These are phyloP conservation scores for Eugnorisma glareosa DNA, from an alignment of 2,888 invertebrate genomes.

Conservation along the genomic window DNA sequence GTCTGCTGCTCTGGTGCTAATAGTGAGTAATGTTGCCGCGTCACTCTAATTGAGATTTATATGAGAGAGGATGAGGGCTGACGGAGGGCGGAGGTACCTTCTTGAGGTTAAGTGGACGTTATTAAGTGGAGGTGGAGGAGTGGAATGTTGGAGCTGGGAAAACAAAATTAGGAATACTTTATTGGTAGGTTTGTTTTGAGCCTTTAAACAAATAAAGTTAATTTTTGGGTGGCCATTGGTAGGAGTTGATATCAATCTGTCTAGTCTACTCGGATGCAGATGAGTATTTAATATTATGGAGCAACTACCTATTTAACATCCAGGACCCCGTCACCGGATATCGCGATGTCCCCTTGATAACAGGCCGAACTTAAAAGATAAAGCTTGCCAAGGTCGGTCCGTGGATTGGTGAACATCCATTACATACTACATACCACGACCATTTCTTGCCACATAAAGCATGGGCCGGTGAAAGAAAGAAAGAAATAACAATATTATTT, in stretches of 20 bases:
- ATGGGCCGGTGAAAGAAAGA: not conserved
- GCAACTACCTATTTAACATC: not conserved
- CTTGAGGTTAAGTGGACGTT: constrained; percentile 57
- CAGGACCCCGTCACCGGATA: too few species aligned
- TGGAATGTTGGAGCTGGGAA: not conserved
- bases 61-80: constrained; percentile 39
- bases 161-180: not conserved
- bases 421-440: not conserved
- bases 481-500: not conserved
- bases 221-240: not conserved
- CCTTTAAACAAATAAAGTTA: not conserved
- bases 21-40: constrained; percentile 65
- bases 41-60: constrained; percentile 68
- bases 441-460: not conserved
- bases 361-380: not conserved
- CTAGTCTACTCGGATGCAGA: not conserved
- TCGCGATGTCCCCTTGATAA: too few species aligned
- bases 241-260: not conserved
- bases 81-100: constrained; percentile 39
- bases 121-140: constrained; percentile 31
- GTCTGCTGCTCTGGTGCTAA: constrained; percentile 46
- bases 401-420: not conserved
- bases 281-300: not conserved
- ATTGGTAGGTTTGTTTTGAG: not conserved
- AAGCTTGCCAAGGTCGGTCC: not conserved